A percentile compares a stretch with the other conserved stretches of the same genome.
Conservation (phyloP, 2,797 vertebrate genomes). For the Martes flavigula region DNA sequence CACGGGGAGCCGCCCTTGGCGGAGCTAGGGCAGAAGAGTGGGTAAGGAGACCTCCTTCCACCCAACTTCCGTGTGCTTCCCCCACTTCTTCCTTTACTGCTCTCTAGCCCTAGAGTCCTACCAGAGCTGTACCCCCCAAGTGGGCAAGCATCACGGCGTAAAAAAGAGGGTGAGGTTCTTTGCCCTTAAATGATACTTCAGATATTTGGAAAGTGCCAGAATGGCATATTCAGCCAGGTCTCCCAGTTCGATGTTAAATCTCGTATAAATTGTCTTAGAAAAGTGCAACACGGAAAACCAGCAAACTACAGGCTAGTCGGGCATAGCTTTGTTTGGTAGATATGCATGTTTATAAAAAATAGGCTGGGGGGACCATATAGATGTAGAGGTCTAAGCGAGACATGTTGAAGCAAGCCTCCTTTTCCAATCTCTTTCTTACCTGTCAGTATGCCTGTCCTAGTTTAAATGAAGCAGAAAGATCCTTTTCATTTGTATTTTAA, state of each 20-base stretch:
- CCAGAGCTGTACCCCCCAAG: neutral
- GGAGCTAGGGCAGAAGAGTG: conserved; percentile 51
- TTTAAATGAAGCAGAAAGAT: conserved; percentile 64
- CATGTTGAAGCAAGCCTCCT: conserved; percentile 66
- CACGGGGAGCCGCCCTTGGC: conserved; percentile 75
- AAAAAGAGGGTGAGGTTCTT: neutral
- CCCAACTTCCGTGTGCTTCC: conserved; percentile 76
- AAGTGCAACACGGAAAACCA: conserved; percentile 53
- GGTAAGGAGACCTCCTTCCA: conserved; percentile 66
- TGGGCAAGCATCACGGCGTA: neutral
- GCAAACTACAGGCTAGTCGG: neutral
- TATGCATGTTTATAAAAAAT: neutral
- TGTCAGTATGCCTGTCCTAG: conserved; percentile 32
- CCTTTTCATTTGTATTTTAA: conserved; percentile 50
- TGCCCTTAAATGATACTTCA: conserved; percentile 6
- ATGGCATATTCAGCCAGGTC: neutral
- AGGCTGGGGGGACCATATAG: neutral
- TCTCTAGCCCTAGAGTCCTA: neutral
- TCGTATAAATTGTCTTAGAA: conserved; percentile 43
- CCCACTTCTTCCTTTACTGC: conserved; percentile 70
- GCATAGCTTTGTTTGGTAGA: neutral
- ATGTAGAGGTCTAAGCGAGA: conserved; percentile 47
- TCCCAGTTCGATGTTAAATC: neutral
- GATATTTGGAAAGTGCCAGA: conserved; percentile 38
- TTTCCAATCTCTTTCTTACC: conserved; percentile 45